phyloP scores from a whole-genome alignment of 2,888 invertebrate genomes.

The Eupithecia subumbrata region DNA sequence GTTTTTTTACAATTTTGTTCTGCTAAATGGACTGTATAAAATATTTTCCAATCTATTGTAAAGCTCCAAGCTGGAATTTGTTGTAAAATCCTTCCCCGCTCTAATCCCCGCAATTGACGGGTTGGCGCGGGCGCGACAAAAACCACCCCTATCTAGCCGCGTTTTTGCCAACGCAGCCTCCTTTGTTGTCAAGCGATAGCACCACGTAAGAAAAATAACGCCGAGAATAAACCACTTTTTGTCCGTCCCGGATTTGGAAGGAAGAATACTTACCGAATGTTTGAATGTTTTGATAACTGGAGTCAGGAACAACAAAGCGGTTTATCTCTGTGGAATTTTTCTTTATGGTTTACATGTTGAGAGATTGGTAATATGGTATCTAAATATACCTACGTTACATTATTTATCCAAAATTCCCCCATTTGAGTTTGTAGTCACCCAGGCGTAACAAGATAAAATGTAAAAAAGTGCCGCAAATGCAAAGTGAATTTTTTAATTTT shows the following conservation, averaged over 20 bases:
- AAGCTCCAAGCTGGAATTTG: slow-evolving; percentile 22
- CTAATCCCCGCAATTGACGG: slow-evolving; percentile 38
- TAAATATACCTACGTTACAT: background rate
- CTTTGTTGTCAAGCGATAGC: slow-evolving; percentile 52
- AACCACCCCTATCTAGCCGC: slow-evolving; percentile 36
- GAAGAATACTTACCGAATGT: slow-evolving; percentile 16
- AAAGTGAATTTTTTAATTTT: slow-evolving; percentile 22
- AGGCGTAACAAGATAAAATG: slow-evolving; percentile 10
- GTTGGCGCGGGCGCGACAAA: slow-evolving; percentile 35
- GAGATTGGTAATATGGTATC: background rate
- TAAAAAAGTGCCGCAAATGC: slow-evolving; percentile 13
- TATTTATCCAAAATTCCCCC: background rate
- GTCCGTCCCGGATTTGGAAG: slow-evolving; percentile 27
- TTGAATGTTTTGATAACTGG: slow-evolving; percentile 25
- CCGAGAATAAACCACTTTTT: slow-evolving; percentile 33
- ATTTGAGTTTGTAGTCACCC: background rate
- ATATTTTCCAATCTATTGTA: slow-evolving; percentile 24
- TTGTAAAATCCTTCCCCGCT: slow-evolving; percentile 34
- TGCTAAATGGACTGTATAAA: slow-evolving; percentile 8
- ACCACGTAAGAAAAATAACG: slow-evolving; percentile 55
- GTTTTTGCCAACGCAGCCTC: slow-evolving; percentile 56
- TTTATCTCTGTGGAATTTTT: slow-evolving; percentile 6
- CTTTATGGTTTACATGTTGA: slow-evolving; percentile 5
- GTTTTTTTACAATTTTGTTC: background rate
- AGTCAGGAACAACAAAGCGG: slow-evolving; percentile 4